phyloP scores from a whole-genome alignment of 2,797 vertebrate species.

The Takifugu rubripes region DNA sequence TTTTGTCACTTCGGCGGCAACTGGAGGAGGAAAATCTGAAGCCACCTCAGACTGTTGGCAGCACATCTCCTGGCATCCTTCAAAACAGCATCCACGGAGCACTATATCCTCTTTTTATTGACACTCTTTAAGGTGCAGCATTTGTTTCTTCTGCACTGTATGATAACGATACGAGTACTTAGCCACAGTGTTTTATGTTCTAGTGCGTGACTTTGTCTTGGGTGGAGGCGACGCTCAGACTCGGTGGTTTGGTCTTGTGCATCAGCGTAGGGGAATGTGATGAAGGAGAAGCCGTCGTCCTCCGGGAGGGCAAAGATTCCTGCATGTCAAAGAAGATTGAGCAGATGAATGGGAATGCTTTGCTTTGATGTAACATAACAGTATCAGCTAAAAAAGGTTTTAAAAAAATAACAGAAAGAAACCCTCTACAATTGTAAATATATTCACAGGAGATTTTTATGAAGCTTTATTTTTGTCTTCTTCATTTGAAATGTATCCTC shows the following conservation, averaged over 20 bases:
- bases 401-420: constrained; percentile 26
- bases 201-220: no score
- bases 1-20: constrained; percentile 38
- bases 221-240: constrained; percentile 42
- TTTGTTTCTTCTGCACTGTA: constrained; percentile 60
- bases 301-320: constrained; percentile 61
- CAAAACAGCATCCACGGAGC: constrained; percentile 48
- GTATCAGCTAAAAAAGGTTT: constrained; percentile 54
- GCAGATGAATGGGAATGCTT: constrained; percentile 76
- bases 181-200: constrained; percentile 63
- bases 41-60: constrained; percentile 38
- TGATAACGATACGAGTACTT: constrained; percentile 49
- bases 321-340: constrained; percentile 75
- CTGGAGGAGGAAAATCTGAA: constrained; percentile 33
- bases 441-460: constrained; percentile 62
- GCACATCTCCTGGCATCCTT: constrained; percentile 41
- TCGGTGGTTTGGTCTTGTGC: constrained; percentile 50
- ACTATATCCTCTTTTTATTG: constrained; percentile 60
- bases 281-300: constrained; percentile 38
- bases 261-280: constrained; percentile 58
- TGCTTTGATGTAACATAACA: constrained; percentile 79
- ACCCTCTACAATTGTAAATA: constrained; percentile 74
- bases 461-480: constrained; percentile 63
- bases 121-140: constrained; percentile 50
- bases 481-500: constrained; percentile 43